These are phyloP conservation scores for Calonectris borealis DNA, from an alignment of 2,113 vertebrate genomes.

Conservation along the genomic window DNA sequence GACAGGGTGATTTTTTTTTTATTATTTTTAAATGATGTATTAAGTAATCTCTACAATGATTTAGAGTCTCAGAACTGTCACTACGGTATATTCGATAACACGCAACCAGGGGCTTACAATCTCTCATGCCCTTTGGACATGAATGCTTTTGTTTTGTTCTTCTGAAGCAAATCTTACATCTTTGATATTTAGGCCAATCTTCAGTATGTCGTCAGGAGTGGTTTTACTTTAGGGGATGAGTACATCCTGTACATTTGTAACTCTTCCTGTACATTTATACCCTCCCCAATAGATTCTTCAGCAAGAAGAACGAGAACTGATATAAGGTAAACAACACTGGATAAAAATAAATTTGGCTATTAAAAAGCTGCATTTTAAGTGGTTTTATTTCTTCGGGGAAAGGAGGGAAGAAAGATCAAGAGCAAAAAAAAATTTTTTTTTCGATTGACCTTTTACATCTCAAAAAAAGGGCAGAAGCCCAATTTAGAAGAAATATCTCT, in stretches of 20 bases:
- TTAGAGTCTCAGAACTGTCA: not conserved
- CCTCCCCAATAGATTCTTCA: not conserved
- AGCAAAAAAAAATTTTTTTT: not conserved
- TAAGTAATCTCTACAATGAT: not conserved
- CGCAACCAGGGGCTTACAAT: not conserved
- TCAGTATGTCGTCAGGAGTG: not conserved
- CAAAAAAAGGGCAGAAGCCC: slow-evolving; percentile 2
- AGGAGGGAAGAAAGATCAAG: not conserved
- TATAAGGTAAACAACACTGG: not conserved
- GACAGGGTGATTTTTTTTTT: not conserved
- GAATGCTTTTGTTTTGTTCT: not conserved
- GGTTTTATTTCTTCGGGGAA: not conserved
- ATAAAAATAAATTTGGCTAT: not conserved
- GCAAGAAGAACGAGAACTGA: not conserved
- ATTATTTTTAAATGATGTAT: not conserved
- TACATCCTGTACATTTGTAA: not conserved
- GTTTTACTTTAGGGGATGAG: not conserved
- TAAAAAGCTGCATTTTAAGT: not conserved
- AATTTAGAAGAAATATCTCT: slow-evolving; percentile 20
- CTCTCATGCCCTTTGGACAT: not conserved
- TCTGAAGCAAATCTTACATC: not conserved
- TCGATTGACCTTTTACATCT: not conserved
- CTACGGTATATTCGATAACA: not conserved
- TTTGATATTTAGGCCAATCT: not conserved
- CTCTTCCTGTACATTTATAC: not conserved